Percentiles rank a stretch among this genome's conserved stretches.
Conservation (phyloP, 2,888 invertebrate genomes). For the Drosophila paucipuncta region DNA sequence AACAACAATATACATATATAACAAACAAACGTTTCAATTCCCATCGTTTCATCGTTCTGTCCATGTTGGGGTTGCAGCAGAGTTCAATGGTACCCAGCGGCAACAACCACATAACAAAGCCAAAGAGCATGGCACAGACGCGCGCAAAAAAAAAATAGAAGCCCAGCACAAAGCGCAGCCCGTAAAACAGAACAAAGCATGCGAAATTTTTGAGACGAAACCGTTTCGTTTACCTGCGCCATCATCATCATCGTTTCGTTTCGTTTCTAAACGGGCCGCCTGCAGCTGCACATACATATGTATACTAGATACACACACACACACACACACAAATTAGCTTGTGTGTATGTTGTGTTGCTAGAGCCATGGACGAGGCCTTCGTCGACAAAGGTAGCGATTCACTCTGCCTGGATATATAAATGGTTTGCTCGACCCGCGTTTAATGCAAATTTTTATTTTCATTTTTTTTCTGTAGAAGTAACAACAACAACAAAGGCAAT, state of each 20-base stretch:
- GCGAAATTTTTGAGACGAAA: conserved; percentile 55
- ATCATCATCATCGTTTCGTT: conserved; percentile 3
- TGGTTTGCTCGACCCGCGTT: conserved; percentile 22
- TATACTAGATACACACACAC: conserved; percentile 3
- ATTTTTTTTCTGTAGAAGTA: conserved; percentile 15
- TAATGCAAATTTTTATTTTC: conserved; percentile 51
- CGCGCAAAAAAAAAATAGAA: conserved; percentile 38
- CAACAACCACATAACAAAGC: conserved; percentile 57
- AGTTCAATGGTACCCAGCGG: conserved; percentile 75
- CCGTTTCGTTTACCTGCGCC: conserved; percentile 59
- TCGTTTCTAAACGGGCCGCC: conserved; percentile 58
- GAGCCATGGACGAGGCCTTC: conserved; percentile 47
- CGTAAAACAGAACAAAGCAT: conserved; percentile 67
- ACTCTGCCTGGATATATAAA: conserved; percentile 4
- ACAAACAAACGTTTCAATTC: conserved; percentile 58
- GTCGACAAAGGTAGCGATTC: conserved; percentile 54
- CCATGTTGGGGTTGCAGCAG: conserved; percentile 68
- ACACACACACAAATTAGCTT: conserved; percentile 11
- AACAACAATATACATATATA: conserved; percentile 2
- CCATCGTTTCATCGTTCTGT: conserved; percentile 53
- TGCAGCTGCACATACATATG: conserved; percentile 59
- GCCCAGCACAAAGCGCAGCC: conserved; percentile 58
- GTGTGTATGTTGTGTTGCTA: conserved; percentile 20
- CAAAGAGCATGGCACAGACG: conserved; percentile 69
- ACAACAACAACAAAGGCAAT: conserved; percentile 30